Evolutionary conservation across 2,113 vertebrate genomes (phyloP), one percentile per base, ranked within the genome.

Genomic region (Lagenorhynchus albirostris): DNA sequence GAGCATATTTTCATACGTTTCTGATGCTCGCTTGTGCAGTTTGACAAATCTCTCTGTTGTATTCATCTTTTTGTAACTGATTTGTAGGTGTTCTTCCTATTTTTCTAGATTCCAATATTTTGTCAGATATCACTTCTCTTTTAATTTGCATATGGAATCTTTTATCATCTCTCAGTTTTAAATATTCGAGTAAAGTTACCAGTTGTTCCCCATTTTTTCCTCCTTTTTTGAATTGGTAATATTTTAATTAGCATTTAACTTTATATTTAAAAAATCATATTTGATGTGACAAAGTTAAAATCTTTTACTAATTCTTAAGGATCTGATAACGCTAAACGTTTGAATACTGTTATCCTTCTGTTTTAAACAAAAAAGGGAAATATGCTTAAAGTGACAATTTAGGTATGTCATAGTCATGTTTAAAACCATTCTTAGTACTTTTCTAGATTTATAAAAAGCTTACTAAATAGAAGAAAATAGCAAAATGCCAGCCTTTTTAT

Each of bases 41-140:
- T 90, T 90, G 62, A 79, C 21, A 89, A 79, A 73, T 73, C 38
- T 89, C 53, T 81, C 63, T 91, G 60, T 44, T 90, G 74, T 58
- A 38, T 36, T 97, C 92, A 94, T 50, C n/a, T 44, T 85, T 86
- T 33, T 29, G 47, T 86, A 82, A 89, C 21, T 70, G 41, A 89
- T 60, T 89, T 96, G 67, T 91, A 94, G 91, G 53, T 84, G 38
- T 90, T 96, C 53, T 80, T 92, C 21, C 47, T 95, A 90, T 93
- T 86, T 94, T 70, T 87, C n/a, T 81, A 86, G 89, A 33, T 90
- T 92, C n/a, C 65, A 91, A 65, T 84, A 93, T 89, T 95, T 92
- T 93, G 95, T 90, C 80, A 97, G 76, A 70, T 23, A 80, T 94
- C 80, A 95, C 18, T 89, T 86, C 55, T 70, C 23, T 95, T 47